phyloP scores from a whole-genome alignment of 1,140 invertebrate species.

The Chlorops oryzae region DNA sequence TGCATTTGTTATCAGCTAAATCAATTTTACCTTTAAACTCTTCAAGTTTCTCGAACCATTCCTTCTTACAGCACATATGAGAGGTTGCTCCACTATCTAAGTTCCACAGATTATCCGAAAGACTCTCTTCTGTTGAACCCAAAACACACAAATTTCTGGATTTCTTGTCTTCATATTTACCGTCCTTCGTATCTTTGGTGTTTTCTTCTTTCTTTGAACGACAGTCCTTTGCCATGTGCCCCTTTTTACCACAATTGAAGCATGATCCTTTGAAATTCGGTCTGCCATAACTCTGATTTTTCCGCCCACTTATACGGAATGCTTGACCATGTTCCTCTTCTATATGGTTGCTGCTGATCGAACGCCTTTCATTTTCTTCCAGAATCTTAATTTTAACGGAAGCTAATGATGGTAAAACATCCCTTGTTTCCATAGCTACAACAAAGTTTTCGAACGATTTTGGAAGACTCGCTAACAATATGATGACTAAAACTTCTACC shows the following conservation, averaged over 20 bases:
- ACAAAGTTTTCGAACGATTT: conserved; percentile 14
- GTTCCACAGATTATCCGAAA: conserved; percentile 10
- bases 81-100: conserved; percentile 20
- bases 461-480: conserved; percentile 3
- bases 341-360: background rate
- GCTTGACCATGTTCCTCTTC: background rate
- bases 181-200: background rate
- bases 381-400: conserved; percentile 8
- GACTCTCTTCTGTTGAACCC: background rate
- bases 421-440: conserved; percentile 14
- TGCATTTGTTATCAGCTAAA: conserved; percentile 15
- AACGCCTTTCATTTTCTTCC: conserved; percentile 13
- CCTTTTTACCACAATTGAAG: background rate
- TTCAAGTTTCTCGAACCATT: conserved; percentile 5
- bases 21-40: conserved; percentile 6
- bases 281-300: background rate
- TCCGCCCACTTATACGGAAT: background rate
- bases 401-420: conserved; percentile 1
- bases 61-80: conserved; percentile 15
- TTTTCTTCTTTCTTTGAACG: conserved; percentile 7
- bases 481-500: conserved; percentile 13
- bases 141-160: background rate
- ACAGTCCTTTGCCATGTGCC: conserved; percentile 2
- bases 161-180: background rate
- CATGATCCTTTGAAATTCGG: background rate